Evolutionary conservation across 2,113 vertebrate genomes (phyloP), one percentile per base, ranked within the genome.

Genomic region (Carassius auratus): DNA sequence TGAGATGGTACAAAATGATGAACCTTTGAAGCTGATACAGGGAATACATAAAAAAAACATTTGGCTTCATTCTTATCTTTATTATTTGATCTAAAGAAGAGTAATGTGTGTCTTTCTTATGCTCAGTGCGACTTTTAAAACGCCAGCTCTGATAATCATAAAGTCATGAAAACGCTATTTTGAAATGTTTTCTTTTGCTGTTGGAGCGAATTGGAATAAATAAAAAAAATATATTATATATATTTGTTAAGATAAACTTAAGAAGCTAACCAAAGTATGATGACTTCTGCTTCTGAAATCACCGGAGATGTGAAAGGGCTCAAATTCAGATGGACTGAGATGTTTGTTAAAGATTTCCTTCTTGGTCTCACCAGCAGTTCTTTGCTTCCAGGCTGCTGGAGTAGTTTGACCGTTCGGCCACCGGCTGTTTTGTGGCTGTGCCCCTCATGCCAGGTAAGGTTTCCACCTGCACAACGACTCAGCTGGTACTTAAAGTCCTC

Each of bases 401-500:
- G 95, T 84, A 99, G 96, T 90, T 99, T 99, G 92, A 99, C 92
- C 0, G 95, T 91, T 69, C 95, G 92, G 84, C 94, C 88, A 3
- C 96, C 85, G 0, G 96, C 95, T 0, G 92, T 90, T 74, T 95
- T 93, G 91, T 97, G 96, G 84, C 97, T 96, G 0, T 96, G 95
- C 3, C 97, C 95, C 0, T 98, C 96, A 2, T 98, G 97, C 97
- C 97, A 99, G 33, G 97, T 97, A 69, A 97, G 94, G 91, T 97
- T 98, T 92, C 94, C 95, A 81, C 96, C 96, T 0, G 96, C 92
- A 5, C 93, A 94, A 50, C 95, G 90, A 85, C 94, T 96, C 88
- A 97, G 93, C 87, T 95, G 96, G 92, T 95, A 96, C 88, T 94
- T 96, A 85, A 97, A 95, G 93, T 97, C 97, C 73, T 98, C 97